phyloP scores from a whole-genome alignment of 2,113 vertebrate species.

The Sitta europaea region DNA sequence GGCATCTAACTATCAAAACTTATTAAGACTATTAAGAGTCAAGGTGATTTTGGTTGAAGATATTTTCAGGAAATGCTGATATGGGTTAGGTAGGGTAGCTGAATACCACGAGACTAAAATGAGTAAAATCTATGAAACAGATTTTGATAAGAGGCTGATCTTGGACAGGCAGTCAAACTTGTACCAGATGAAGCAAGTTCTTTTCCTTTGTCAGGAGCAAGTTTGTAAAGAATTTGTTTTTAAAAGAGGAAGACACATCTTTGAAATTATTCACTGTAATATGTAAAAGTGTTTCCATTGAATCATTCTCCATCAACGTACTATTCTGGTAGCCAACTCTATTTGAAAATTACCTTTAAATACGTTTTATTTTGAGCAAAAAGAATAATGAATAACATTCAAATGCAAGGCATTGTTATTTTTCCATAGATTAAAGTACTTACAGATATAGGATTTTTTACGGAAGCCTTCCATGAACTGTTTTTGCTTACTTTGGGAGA shows the following conservation, averaged over 20 bases:
- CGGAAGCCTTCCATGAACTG: conserved; percentile 74
- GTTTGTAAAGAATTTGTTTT: neutral
- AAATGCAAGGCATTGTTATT: neutral
- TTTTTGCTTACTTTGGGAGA: conserved; percentile 64
- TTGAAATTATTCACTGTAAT: neutral
- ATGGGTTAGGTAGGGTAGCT: neutral
- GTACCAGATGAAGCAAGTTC: neutral
- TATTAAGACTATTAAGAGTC: neutral
- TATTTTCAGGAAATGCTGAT: neutral
- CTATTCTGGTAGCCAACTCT: neutral
- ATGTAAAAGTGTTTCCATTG: neutral
- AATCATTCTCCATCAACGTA: neutral
- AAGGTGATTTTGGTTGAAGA: neutral
- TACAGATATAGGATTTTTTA: conserved; percentile 74
- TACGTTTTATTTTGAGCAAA: neutral
- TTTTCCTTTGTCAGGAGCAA: neutral
- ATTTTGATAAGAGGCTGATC: neutral
- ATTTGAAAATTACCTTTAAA: neutral
- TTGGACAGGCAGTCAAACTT: neutral
- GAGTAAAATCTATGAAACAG: neutral
- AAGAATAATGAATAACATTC: neutral
- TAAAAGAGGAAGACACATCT: neutral
- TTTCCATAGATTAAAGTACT: conserved; percentile 74
- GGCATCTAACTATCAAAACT: neutral
- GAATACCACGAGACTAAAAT: neutral